These are phyloP conservation scores for Lepidurus arcticus DNA, from an alignment of 1,140 invertebrate species.

Conservation along the genomic window DNA sequence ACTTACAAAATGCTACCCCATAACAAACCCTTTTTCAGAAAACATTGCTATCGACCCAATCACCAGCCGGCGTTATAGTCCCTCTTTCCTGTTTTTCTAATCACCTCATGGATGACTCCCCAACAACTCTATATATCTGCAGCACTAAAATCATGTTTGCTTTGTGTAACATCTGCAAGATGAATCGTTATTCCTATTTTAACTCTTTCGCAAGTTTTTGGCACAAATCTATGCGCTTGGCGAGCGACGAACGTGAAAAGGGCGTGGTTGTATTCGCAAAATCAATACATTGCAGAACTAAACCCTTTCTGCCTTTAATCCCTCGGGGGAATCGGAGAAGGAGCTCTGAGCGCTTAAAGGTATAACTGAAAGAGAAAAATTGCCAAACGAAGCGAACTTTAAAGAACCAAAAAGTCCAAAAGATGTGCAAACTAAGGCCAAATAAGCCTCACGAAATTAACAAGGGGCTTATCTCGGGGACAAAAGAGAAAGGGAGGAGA, in stretches of 20 bases:
- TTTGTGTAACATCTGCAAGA: too few relatives aligned
- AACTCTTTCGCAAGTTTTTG: too few relatives aligned
- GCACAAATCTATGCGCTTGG: background rate
- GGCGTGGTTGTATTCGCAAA: background rate
- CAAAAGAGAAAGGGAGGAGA: background rate
- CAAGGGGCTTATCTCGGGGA: background rate
- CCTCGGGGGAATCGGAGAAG: background rate
- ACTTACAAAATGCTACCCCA: background rate
- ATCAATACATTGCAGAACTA: slow-evolving; percentile 18
- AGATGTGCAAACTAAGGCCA: background rate
- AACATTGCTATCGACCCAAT: too few relatives aligned
- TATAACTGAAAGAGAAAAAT: background rate
- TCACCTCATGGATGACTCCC: too few relatives aligned
- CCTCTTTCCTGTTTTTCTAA: too few relatives aligned
- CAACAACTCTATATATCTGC: too few relatives aligned
- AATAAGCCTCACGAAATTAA: background rate
- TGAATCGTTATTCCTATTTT: too few relatives aligned
- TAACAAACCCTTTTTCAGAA: too few relatives aligned
- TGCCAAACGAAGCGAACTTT: background rate
- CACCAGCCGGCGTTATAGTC: too few relatives aligned
- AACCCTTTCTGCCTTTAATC: background rate
- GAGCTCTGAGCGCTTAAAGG: background rate
- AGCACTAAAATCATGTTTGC: too few relatives aligned
- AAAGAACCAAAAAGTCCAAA: background rate
- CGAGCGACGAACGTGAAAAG: background rate